Conservation (phyloP, 1,140 invertebrate species). For the Drosophila athabasca region DNA sequence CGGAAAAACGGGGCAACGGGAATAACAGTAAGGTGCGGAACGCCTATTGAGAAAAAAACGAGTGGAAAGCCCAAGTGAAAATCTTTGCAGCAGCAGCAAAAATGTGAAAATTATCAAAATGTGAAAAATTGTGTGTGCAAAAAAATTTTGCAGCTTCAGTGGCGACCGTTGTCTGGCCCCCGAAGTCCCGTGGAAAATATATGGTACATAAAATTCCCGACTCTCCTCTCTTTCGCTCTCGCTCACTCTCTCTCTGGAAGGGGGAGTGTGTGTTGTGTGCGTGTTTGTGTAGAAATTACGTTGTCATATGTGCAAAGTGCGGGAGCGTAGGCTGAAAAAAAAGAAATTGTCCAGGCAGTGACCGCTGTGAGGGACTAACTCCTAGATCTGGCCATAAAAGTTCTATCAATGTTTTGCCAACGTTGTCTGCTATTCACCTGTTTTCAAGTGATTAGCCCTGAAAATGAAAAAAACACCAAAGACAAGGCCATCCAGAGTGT, state of each 20-base stretch:
- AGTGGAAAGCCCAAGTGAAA: slow-evolving; percentile 12
- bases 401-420: slow-evolving; percentile 7
- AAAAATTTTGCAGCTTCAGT: slow-evolving; percentile 60
- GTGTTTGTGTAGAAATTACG: slow-evolving; percentile 65
- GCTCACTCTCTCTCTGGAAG: slow-evolving; percentile 29
- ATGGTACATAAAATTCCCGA: slow-evolving; percentile 75
- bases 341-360: slow-evolving; percentile 33
- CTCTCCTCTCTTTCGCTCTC: slow-evolving; percentile 24
- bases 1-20: too few relatives aligned
- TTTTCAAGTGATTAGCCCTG: slow-evolving; percentile 42
- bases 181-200: slow-evolving; percentile 54
- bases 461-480: slow-evolving; percentile 49
- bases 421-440: slow-evolving; percentile 21
- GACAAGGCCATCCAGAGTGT: slow-evolving; percentile 52
- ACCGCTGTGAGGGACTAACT: slow-evolving; percentile 23
- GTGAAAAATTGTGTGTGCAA: slow-evolving; percentile 54
- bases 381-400: slow-evolving; percentile 20
- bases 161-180: slow-evolving; percentile 44
- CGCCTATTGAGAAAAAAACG: too few relatives aligned
- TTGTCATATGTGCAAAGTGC: slow-evolving; percentile 79
- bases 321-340: slow-evolving; percentile 31
- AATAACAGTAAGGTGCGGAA: too few relatives aligned
- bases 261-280: slow-evolving; percentile 29
- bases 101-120: neutral
- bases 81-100: neutral